A percentile compares a stretch with the other conserved stretches of the same genome.
Evolutionary conservation across 2,113 vertebrate species (phyloP).

Genomic region (Elachura formosa): DNA sequence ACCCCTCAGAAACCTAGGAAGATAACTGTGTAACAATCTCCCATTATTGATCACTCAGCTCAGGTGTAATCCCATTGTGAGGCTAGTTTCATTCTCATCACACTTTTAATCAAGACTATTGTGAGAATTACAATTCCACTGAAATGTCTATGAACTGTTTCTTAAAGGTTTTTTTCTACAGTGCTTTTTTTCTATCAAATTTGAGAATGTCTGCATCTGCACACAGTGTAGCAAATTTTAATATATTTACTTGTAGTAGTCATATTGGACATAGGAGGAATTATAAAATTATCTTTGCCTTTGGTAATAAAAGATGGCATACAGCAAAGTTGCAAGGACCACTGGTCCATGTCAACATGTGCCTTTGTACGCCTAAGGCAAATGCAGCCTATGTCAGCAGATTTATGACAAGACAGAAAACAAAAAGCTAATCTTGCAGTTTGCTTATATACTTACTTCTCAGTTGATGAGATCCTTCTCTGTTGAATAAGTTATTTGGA

Average conservation of each 20-base stretch:
- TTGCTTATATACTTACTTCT: not conserved
- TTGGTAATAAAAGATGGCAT: not conserved
- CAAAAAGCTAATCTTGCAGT: not conserved
- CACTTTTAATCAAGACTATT: slow-evolving; percentile 42
- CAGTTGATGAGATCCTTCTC: not conserved
- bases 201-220: not conserved
- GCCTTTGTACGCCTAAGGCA: not conserved
- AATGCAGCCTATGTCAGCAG: not conserved
- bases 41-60: slow-evolving; percentile 33
- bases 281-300: not conserved
- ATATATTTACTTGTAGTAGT: not conserved
- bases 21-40: not conserved
- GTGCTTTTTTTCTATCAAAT: not conserved
- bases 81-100: not conserved
- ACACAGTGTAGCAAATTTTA: not conserved
- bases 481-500: not conserved
- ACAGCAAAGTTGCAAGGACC: not conserved
- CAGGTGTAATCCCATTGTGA: not conserved
- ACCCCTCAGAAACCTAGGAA: not conserved
- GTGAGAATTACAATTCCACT: not conserved
- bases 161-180: not conserved
- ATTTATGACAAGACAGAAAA: not conserved
- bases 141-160: not conserved
- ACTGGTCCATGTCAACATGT: not conserved
- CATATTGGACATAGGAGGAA: not conserved